A percentile compares a stretch with the other conserved stretches of the same genome.
Conservation (phyloP, 2,113 vertebrate genomes). For the Menidia beryllina region DNA sequence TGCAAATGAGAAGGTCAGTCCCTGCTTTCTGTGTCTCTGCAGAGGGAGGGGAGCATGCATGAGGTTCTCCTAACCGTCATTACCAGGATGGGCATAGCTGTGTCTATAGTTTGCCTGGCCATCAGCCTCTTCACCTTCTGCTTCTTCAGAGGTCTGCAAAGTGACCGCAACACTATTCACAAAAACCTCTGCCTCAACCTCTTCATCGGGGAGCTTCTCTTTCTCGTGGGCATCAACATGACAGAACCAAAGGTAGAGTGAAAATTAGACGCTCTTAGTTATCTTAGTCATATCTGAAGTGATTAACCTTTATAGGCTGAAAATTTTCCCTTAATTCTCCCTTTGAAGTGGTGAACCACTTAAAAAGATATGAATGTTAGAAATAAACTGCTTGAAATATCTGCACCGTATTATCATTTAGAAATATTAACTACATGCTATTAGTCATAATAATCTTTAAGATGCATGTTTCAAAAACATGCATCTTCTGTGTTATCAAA, state of each 20-base stretch:
- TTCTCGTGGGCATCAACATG: constrained; percentile 97
- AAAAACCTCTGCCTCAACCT: constrained; percentile 99
- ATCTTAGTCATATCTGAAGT: constrained; percentile 16
- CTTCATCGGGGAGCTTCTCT: constrained; percentile 96
- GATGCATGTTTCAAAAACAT: neutral
- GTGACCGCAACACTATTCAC: constrained; percentile 98
- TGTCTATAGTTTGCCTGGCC: constrained; percentile 96
- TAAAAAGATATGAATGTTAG: constrained; percentile 5
- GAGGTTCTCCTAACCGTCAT: constrained; percentile 95
- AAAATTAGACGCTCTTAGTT: constrained; percentile 12
- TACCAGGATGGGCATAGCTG: constrained; percentile 95
- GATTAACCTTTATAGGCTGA: constrained; percentile 36
- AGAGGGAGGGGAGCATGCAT: constrained; percentile 91
- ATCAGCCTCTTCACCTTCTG: constrained; percentile 99
- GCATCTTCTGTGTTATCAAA: neutral
- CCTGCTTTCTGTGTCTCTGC: constrained; percentile 27
- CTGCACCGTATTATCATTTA: constrained; percentile 8
- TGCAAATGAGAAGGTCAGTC: constrained; percentile 17
- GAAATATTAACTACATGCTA: neutral
- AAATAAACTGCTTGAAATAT: constrained; percentile 13
- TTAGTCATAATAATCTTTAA: neutral
- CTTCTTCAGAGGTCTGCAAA: constrained; percentile 97
- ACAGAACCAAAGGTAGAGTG: constrained; percentile 89
- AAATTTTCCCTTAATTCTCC: constrained; percentile 8
- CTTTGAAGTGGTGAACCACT: constrained; percentile 11